Evolutionary conservation across 1,140 invertebrate species (phyloP).

Genomic region (Trichonephila clavipes): DNA sequence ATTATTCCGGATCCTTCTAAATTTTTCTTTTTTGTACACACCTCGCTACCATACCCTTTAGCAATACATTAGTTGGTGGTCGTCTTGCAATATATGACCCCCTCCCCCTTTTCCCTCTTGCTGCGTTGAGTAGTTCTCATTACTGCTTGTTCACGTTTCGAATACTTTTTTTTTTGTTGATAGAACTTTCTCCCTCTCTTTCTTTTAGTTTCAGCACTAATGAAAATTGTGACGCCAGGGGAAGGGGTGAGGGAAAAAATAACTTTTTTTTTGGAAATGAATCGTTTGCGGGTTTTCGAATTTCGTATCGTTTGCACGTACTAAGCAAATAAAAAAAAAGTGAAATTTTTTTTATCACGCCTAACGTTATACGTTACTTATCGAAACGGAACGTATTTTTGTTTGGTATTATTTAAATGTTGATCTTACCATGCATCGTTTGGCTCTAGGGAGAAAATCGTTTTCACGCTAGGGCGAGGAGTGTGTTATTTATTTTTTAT

Average conservation of each 20-base stretch:
- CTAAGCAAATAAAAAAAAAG: not conserved
- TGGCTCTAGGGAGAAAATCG: not conserved
- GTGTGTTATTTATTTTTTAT: not conserved
- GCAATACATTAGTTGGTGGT: not conserved
- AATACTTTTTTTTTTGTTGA: not conserved
- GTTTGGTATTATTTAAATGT: not conserved
- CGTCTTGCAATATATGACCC: not conserved
- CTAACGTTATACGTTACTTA: not conserved
- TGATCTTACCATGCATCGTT: not conserved
- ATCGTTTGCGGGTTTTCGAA: not conserved
- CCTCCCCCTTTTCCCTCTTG: no score
- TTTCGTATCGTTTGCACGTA: slow-evolving; percentile 2
- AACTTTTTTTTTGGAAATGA: not conserved
- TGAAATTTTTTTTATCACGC: not conserved
- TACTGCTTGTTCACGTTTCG: not conserved
- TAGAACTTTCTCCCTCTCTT: no score
- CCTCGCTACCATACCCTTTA: not conserved
- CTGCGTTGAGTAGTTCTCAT: not conserved
- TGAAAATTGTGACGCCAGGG: not conserved
- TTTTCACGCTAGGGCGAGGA: not conserved
- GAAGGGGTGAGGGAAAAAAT: not conserved
- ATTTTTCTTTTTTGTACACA: not conserved
- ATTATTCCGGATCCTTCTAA: no score
- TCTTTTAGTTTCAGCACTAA: not conserved
- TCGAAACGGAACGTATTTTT: not conserved